Conservation (phyloP, 2,888 invertebrate species). For the Acrobasis repandana region DNA sequence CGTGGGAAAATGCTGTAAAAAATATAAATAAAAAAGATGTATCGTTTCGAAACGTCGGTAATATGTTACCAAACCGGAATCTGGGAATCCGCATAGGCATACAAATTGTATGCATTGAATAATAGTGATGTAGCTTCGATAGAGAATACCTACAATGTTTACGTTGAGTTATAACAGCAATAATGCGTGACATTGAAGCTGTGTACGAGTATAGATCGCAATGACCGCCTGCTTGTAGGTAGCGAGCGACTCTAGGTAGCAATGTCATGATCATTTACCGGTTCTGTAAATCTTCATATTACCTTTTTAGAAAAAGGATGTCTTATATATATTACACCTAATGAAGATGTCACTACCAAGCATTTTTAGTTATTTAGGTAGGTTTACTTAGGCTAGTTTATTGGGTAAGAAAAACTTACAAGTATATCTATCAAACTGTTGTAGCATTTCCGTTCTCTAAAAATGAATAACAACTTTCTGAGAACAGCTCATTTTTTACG, state of each 20-base stretch:
- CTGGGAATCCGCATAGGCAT: constrained; percentile 61
- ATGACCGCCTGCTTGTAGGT: neutral
- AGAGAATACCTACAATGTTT: neutral
- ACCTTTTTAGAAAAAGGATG: neutral
- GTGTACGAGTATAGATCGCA: neutral
- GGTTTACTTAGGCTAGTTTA: too few relatives aligned
- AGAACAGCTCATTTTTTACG: too few relatives aligned
- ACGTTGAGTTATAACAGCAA: neutral
- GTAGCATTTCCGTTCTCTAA: too few relatives aligned
- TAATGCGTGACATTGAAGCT: constrained; percentile 10
- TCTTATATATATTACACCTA: neutral
- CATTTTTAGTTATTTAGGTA: too few relatives aligned
- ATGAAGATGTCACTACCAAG: too few relatives aligned
- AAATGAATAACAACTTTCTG: too few relatives aligned
- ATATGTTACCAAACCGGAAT: constrained; percentile 64
- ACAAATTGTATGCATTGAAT: constrained; percentile 36
- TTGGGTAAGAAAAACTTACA: too few relatives aligned
- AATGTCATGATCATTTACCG: neutral
- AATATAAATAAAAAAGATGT: constrained; percentile 50
- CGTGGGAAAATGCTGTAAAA: constrained; percentile 71
- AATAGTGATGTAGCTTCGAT: neutral
- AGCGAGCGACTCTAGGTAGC: neutral
- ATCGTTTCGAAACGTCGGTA: constrained; percentile 57
- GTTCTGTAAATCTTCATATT: neutral
- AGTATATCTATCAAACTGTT: too few relatives aligned